Percentiles rank a stretch among this genome's conserved stretches.
These are phyloP conservation scores for Actinostola sp. DNA, from an alignment of 92 coral and sea anemone species.

Conservation along the genomic window DNA sequence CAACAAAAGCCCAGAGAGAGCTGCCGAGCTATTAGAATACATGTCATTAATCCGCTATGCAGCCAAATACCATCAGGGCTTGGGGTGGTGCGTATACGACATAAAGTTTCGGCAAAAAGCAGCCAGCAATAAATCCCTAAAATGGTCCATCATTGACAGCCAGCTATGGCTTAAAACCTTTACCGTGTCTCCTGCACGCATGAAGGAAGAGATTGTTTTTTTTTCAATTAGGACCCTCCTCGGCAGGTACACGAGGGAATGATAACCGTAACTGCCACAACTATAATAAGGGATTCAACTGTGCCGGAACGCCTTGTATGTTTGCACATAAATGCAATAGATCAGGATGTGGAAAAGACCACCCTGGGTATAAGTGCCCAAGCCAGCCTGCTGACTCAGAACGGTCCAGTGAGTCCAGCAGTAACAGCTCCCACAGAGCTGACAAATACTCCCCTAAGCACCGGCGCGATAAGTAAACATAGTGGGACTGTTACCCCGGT, in stretches of 20 bases:
- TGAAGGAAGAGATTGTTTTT: conserved; percentile 36
- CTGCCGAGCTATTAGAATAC: conserved; percentile 39
- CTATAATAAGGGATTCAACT: conserved; percentile 26
- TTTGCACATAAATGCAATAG: conserved; percentile 33
- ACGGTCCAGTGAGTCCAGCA: conserved; percentile 18
- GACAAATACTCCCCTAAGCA: conserved; percentile 28
- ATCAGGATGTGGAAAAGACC: conserved; percentile 40
- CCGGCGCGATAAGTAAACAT: conserved; percentile 30
- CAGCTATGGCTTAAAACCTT: conserved; percentile 52
- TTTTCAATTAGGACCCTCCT: conserved; percentile 55
- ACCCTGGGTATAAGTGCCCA: conserved; percentile 40
- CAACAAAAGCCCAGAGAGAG: conserved; percentile 23
- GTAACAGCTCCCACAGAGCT: conserved; percentile 11
- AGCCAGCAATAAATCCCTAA: conserved; percentile 18
- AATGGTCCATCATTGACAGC: conserved; percentile 34
- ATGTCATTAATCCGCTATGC: conserved; percentile 52
- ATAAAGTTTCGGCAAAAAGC: conserved; percentile 51
- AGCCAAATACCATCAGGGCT: conserved; percentile 42
- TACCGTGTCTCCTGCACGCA: conserved; percentile 40
- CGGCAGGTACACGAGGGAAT: conserved; percentile 19
- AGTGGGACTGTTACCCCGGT: conserved; percentile 32
- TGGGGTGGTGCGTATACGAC: conserved; percentile 65
- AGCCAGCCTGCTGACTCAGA: conserved; percentile 1
- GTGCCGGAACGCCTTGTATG: conserved; percentile 33
- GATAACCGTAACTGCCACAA: conserved; percentile 18